phyloP scores from a whole-genome alignment of 2,888 invertebrate genomes.

The Aporophyla lueneburgensis region DNA sequence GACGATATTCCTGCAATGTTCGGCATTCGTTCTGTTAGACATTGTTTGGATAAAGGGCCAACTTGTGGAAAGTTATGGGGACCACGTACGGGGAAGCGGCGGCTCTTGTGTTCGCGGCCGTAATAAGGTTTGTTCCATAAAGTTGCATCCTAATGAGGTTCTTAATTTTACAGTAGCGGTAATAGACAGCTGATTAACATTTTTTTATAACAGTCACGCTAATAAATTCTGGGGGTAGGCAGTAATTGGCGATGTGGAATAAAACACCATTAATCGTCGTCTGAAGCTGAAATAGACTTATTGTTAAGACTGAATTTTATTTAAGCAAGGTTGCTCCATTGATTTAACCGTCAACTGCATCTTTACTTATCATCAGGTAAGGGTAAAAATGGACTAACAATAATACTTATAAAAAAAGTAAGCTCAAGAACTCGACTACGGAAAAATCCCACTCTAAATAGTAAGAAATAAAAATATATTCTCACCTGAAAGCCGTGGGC shows the following conservation, averaged over 20 bases:
- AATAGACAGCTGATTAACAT: conserved; percentile 56
- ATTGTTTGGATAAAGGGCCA: conserved; percentile 68
- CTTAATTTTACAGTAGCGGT: conserved; percentile 53
- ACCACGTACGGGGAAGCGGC: conserved; percentile 61
- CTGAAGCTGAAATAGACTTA: neutral
- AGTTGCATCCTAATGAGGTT: conserved; percentile 58
- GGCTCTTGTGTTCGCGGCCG: conserved; percentile 46
- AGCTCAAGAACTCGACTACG: too few relatives aligned
- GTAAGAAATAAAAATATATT: too few relatives aligned
- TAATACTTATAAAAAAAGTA: too few relatives aligned
- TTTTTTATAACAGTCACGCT: conserved; percentile 28
- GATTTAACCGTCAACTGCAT: neutral
- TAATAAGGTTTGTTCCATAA: conserved; percentile 51
- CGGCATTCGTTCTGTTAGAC: conserved; percentile 72
- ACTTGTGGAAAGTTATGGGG: conserved; percentile 62
- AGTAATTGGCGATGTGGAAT: neutral
- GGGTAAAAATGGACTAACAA: neutral
- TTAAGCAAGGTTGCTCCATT: neutral
- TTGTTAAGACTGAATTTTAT: neutral
- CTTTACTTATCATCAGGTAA: neutral
- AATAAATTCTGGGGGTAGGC: neutral
- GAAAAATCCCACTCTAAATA: too few relatives aligned
- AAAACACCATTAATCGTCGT: neutral
- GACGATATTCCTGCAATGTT: conserved; percentile 79
- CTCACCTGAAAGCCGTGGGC: too few relatives aligned